These are phyloP conservation scores for Xenopus petersii DNA, from an alignment of 2,797 vertebrate genomes.

Conservation along the genomic window DNA sequence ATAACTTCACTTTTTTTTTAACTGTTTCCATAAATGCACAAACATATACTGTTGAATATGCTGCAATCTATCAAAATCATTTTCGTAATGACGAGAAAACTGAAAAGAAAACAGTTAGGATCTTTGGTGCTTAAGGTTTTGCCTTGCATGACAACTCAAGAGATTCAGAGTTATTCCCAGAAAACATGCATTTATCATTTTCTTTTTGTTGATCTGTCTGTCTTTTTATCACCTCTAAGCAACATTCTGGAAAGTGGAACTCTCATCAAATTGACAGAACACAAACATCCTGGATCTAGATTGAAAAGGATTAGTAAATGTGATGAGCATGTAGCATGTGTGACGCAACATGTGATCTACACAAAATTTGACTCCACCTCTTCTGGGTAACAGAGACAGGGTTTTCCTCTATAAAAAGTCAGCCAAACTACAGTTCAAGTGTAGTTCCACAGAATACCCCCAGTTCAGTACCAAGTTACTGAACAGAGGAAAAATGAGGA, in stretches of 20 bases:
- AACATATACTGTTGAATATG: no score
- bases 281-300: conserved; percentile 6
- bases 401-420: background rate
- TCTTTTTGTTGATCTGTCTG: background rate
- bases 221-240: background rate
- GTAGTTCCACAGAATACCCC: background rate
- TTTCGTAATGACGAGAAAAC: no score
- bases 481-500: background rate
- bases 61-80: no score
- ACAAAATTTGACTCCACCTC: background rate
- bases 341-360: no score
- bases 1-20: no score
- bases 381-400: background rate
- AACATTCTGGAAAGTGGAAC: background rate
- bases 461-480: background rate
- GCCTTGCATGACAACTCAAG: background rate
- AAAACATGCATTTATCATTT: background rate
- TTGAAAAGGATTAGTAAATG: background rate
- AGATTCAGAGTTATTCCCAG: background rate
- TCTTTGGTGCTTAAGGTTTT: no score
- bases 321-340: background rate
- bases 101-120: no score
- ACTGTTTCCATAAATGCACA: no score
- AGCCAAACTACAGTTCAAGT: background rate
- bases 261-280: background rate